These are phyloP conservation scores for Mimas tiliae DNA, from an alignment of 2,888 invertebrate species.

Conservation along the genomic window DNA sequence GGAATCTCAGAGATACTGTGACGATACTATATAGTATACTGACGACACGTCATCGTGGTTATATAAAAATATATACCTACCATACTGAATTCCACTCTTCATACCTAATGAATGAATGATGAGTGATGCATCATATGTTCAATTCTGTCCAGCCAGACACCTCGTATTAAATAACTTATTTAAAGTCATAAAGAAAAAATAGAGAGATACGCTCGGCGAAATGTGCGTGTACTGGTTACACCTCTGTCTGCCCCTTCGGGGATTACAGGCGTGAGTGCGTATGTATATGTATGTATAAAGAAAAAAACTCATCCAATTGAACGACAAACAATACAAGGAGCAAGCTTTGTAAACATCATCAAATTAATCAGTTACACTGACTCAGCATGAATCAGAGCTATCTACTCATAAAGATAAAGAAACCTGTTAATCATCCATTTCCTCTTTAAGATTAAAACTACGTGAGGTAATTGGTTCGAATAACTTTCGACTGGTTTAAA, in stretches of 20 bases:
- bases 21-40: too few relatives aligned
- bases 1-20: too few relatives aligned
- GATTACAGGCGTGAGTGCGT: too few relatives aligned
- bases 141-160: not conserved
- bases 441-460: conserved; percentile 62
- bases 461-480: conserved; percentile 61
- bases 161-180: not conserved
- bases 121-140: too few relatives aligned
- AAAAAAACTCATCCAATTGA: conserved; percentile 11
- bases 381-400: conserved; percentile 58
- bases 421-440: conserved; percentile 72
- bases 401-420: conserved; percentile 62
- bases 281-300: too few relatives aligned
- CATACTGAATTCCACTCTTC: too few relatives aligned
- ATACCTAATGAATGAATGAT: not conserved
- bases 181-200: too few relatives aligned
- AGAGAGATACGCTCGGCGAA: too few relatives aligned
- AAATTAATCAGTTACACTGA: conserved; percentile 52
- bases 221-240: too few relatives aligned
- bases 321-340: conserved; percentile 8
- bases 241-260: too few relatives aligned
- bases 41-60: too few relatives aligned
- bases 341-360: conserved; percentile 35
- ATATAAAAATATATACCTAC: too few relatives aligned
- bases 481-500: conserved; percentile 57